Percentiles rank a stretch among this genome's conserved stretches.
Evolutionary conservation across 2,113 vertebrate species (phyloP).

Genomic region (Piaya cayana): DNA sequence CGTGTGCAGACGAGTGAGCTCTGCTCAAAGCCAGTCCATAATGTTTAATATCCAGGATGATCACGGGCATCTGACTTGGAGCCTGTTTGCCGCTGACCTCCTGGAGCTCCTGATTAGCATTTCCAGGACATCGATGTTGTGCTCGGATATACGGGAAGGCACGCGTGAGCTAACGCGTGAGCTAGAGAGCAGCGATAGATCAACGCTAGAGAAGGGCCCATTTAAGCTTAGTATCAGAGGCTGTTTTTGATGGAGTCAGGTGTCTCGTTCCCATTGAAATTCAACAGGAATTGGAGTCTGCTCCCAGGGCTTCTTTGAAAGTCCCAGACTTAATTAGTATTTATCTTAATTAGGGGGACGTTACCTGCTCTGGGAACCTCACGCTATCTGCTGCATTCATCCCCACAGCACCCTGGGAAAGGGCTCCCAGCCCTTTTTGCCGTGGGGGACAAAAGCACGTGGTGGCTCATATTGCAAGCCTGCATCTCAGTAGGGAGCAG

Average conservation of each 20-base stretch:
- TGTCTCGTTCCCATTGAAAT: conserved; percentile 59
- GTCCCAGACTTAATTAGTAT: conserved; percentile 70
- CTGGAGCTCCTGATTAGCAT: conserved; percentile 59
- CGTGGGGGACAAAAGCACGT: not conserved
- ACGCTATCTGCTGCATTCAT: conserved; percentile 3
- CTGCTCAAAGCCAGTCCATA: not conserved
- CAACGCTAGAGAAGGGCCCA: conserved; percentile 27
- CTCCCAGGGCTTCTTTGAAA: conserved; percentile 66
- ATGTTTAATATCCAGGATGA: conserved; percentile 20
- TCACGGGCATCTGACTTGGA: not conserved
- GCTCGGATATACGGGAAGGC: conserved; percentile 44
- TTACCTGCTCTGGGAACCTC: conserved; percentile 62
- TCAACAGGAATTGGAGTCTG: conserved; percentile 54
- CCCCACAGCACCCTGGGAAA: conserved; percentile 15
- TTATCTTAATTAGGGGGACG: conserved; percentile 64
- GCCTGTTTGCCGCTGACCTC: not conserved
- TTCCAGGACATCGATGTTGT: conserved; percentile 53
- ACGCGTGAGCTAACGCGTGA: not conserved
- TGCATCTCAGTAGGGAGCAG: not conserved
- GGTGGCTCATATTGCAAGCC: not conserved
- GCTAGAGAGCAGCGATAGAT: conserved; percentile 34
- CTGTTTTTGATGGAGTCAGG: conserved; percentile 53
- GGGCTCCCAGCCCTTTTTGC: not conserved
- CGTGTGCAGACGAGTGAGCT: rapidly evolving
- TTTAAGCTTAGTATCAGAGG: conserved; percentile 39